Evolutionary conservation across 2,113 vertebrate species (phyloP).

Genomic region (Dasyornis broadbenti): DNA sequence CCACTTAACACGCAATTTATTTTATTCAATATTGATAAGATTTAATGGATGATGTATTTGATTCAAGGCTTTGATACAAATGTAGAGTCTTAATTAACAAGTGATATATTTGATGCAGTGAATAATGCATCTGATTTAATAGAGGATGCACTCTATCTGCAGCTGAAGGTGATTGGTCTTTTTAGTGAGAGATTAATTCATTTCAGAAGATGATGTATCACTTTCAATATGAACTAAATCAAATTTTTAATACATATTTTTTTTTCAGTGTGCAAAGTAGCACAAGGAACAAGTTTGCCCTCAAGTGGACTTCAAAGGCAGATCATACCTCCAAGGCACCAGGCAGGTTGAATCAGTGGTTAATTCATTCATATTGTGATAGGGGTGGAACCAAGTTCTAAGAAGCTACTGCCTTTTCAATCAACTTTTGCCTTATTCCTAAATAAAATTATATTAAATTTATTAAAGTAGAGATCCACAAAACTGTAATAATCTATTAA

Average conservation of each 20-base stretch:
- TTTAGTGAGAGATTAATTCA: conserved; percentile 66
- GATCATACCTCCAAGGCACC: conserved; percentile 24
- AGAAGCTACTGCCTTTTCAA: neutral
- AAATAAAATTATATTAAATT: neutral
- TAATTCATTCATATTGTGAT: neutral
- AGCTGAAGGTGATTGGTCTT: conserved; percentile 63
- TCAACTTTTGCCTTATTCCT: neutral
- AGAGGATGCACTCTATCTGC: conserved; percentile 54
- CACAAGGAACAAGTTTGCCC: conserved; percentile 73
- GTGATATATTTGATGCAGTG: conserved; percentile 58
- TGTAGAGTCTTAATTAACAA: conserved; percentile 65
- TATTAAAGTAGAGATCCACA: neutral
- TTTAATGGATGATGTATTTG: conserved; percentile 53
- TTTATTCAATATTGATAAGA: conserved; percentile 67
- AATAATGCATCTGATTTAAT: conserved; percentile 67
- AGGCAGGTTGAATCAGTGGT: neutral
- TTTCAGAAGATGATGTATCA: conserved; percentile 63
- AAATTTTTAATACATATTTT: conserved; percentile 4
- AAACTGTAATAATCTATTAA: neutral
- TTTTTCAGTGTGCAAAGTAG: neutral
- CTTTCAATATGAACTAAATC: conserved; percentile 56
- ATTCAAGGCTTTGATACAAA: conserved; percentile 47
- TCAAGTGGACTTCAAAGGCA: conserved; percentile 74
- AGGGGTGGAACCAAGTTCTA: neutral
- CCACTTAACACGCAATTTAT: conserved; percentile 60